Conservation (phyloP, 1,140 invertebrate species). For the Harlomillsia oculata region DNA sequence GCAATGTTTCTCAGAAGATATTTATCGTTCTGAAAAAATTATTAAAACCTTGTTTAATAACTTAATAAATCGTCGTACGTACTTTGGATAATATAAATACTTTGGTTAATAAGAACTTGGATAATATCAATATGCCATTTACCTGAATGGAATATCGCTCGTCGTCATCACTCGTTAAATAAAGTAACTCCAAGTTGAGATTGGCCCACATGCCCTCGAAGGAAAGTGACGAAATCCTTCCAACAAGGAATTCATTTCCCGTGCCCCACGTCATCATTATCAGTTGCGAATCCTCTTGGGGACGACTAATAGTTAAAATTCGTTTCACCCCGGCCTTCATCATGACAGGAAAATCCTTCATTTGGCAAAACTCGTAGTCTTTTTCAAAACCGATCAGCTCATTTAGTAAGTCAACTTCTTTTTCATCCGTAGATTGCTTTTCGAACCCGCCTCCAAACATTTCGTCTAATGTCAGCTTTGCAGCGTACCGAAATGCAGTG, state of each 20-base stretch:
- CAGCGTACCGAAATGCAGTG: constrained; percentile 22
- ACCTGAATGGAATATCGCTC: constrained; percentile 48
- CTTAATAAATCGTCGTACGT: no score
- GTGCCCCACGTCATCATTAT: neutral
- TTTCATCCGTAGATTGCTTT: constrained; percentile 2
- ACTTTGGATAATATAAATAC: no score
- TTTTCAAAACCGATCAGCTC: constrained; percentile 11
- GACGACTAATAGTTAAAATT: no score
- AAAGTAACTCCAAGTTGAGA: constrained; percentile 46
- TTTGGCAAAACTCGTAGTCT: constrained; percentile 12
- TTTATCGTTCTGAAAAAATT: no score
- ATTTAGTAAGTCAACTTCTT: constrained; percentile 18
- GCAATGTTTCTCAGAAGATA: no score
- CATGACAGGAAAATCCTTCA: constrained; percentile 1
- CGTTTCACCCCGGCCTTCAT: neutral
- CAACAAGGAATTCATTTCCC: constrained; percentile 31
- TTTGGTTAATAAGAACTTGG: no score
- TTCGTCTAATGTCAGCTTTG: constrained; percentile 29
- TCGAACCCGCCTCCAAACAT: constrained; percentile 15
- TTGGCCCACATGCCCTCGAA: constrained; percentile 48
- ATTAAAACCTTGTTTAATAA: no score
- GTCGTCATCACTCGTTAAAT: constrained; percentile 51
- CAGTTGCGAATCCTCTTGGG: neutral
- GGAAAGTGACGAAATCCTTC: constrained; percentile 42
- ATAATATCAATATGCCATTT: neutral